Percentiles rank a stretch among this genome's conserved stretches.
These are phyloP conservation scores for Serranus cabrilla DNA, from an alignment of 2,797 vertebrate species.

Conservation along the genomic window DNA sequence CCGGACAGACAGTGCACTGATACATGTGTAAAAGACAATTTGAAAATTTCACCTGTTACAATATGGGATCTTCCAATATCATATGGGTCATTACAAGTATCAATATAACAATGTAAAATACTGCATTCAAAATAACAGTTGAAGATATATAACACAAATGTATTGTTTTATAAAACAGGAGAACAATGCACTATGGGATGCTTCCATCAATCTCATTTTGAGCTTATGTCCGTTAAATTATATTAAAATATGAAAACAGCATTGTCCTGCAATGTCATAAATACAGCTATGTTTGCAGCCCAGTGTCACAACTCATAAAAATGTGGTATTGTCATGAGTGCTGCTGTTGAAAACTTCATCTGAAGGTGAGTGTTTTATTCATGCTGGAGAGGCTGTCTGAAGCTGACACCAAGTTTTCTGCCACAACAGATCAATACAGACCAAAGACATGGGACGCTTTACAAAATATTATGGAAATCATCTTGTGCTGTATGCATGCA, in stretches of 20 bases:
- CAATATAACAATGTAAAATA: neutral
- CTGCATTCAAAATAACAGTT: neutral
- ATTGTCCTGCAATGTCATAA: neutral
- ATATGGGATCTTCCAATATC: no score
- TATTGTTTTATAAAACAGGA: no score
- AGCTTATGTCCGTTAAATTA: neutral
- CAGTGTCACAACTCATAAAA: neutral
- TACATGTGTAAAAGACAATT: neutral
- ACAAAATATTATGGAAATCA: neutral
- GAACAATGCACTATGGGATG: neutral
- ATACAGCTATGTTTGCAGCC: neutral
- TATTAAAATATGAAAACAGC: neutral
- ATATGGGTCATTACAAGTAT: neutral
- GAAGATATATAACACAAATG: neutral
- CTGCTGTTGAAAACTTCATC: neutral
- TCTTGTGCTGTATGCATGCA: no score
- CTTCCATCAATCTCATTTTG: neutral
- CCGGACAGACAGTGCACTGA: neutral
- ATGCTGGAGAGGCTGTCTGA: neutral
- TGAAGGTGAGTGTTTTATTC: neutral
- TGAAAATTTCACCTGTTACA: no score
- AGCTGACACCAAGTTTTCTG: neutral
- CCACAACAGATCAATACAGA: conserved; percentile 3
- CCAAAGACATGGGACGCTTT: neutral
- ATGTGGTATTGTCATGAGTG: neutral